A percentile compares a stretch with the other conserved stretches of the same genome.
phyloP scores from a whole-genome alignment of 2,113 vertebrate species.

The Lipophrys pholis region DNA sequence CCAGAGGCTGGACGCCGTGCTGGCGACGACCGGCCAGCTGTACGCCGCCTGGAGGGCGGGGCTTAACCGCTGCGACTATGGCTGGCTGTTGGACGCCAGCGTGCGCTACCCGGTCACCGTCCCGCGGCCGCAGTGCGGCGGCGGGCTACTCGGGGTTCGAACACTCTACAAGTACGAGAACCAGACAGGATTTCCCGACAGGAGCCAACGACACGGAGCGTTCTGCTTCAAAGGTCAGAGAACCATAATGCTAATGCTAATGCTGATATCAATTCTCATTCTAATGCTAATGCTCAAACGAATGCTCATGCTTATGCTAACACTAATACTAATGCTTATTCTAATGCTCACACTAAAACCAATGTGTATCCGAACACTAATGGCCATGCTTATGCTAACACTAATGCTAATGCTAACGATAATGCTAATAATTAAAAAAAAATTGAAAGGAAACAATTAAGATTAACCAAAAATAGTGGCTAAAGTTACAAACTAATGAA shows the following conservation, averaged over 20 bases:
- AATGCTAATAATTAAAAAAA: no score
- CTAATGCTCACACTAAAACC: no score
- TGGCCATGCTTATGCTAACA: no score
- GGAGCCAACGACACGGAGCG: constrained; percentile 85
- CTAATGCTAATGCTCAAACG: no score
- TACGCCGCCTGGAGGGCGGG: constrained; percentile 93
- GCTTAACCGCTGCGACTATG: constrained; percentile 91
- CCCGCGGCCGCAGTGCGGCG: constrained; percentile 91
- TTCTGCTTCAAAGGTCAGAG: constrained; percentile 93
- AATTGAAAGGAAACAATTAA: no score
- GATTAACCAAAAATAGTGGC: no score
- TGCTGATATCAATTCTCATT: no score
- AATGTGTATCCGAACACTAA: no score
- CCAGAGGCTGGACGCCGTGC: constrained; percentile 57
- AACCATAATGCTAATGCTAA: background rate
- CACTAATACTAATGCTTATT: no score
- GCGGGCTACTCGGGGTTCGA: constrained; percentile 92
- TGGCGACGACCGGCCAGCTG: constrained; percentile 91
- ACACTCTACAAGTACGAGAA: constrained; percentile 92
- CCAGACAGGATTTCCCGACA: constrained; percentile 90
- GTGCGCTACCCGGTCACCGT: constrained; percentile 92
- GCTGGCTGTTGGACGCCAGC: constrained; percentile 93
- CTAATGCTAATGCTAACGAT: no score
- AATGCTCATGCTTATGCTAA: no score
- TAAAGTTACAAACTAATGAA: no score